Evolutionary conservation across 2,888 invertebrate genomes (phyloP), one percentile per base, ranked within the genome.

Genomic region (Junonia oenone): DNA sequence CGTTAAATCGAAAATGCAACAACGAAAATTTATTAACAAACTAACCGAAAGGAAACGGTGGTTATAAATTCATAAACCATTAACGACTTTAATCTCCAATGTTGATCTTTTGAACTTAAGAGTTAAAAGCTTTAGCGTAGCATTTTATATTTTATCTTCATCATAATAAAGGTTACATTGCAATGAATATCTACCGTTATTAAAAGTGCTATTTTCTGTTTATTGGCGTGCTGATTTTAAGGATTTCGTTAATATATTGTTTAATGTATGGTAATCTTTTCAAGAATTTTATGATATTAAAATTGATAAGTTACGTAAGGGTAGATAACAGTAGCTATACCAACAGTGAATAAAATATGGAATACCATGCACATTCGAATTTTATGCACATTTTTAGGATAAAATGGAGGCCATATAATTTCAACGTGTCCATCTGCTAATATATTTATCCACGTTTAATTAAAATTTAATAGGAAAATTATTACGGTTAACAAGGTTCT

Each of bases 1-100:
- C 43, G 14, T 45, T 45, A 51, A 51, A 56, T 56, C 38, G 45
- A 58, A 63, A 58, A 57, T 55, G 55, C 55, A 57, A 55, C 43
- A 53, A 51, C 27, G 45, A 45, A 57, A 56, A 58, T 60, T 63
- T 60, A 60, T 57, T 55, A 43, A 35, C 54, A 50, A 61, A 55
- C 49, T 60, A 54, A 50, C 47, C 22, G 31, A 59, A 50, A 49
- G 55, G 50, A 57, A 62, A 56, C 53, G 55, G 43, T 61, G 58
- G 58, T 67, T 64, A 64, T 63, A 65, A 72, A 68, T 69, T 71
- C 64, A 63, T 58, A 58, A 58, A 62, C 56, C 63, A 56, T 68
- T 69, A 68, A 67, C 63, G 61, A 71, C 63, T 70, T 66, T 62
- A 48, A 67, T 68, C 64, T 63, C 58, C 56, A 59, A 37, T 71